Evolutionary conservation across 2,888 invertebrate genomes (phyloP), one percentile per base, ranked within the genome.

Genomic region (Rhabditoides inermis): DNA sequence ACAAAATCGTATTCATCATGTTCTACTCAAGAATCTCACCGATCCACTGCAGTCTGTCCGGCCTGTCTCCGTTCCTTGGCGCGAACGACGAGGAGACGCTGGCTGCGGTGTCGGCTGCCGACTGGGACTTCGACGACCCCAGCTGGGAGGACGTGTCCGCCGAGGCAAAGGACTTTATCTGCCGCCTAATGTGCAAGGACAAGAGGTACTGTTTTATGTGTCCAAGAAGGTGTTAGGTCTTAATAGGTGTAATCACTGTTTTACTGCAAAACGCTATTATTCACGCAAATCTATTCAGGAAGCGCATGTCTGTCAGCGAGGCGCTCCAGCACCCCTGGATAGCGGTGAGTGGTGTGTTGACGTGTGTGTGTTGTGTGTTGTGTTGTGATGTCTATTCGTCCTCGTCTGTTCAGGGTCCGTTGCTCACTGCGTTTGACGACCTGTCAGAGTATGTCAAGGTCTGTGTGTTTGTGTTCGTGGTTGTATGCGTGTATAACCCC

Each of bases 31-130:
- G n/a, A n/a, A n/a, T n/a, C n/a, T n/a, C n/a, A n/a, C n/a, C n/a
- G n/a, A n/a, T n/a, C n/a, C n/a, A n/a, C 18, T 56, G 32, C 37
- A 59, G 63, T 18, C 53, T 95, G 70, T 94, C 94, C 30, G 95
- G 95, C 4, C 81, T 98, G 55, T 95, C 94, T 5, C 95, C 95
- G 15, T 98, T 98, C 81, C 90, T 95, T 89, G 95, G 95, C 1
- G 89, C 90, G 77, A 90, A 87, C 44, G 95, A 95, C 78, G 86
- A 89, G 68, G 91, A 94, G 79, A 98, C 95, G 7, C 90, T 95
- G 87, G 88, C 89, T n/a, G 95, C 95, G 78, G 92, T 98, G 28
- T 92, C 94, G 2, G 85, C 90, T 69, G 90, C 90, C 45, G 90
- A 90, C 77, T 95, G 90, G 79, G 94, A 95, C 81, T 98, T 88